phyloP scores from a whole-genome alignment of 2,113 vertebrate species.

The Odobenus rosmarus region DNA sequence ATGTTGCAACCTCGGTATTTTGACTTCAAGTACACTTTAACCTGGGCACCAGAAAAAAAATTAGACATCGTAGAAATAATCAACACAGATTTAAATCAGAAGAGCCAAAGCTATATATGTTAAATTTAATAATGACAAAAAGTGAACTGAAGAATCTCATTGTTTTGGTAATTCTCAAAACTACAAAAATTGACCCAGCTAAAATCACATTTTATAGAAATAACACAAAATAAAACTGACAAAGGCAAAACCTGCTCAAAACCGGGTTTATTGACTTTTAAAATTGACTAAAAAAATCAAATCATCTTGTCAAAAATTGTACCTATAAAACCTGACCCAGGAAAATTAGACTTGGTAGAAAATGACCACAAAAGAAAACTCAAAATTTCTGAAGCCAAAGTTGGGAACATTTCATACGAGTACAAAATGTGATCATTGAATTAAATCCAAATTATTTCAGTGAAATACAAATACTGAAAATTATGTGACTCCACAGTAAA shows the following conservation, averaged over 20 bases:
- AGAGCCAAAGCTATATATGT: not conserved
- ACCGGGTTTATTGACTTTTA: constrained; percentile 16
- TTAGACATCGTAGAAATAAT: not conserved
- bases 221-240: constrained; percentile 46
- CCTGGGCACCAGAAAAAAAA: not conserved
- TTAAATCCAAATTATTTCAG: constrained; percentile 54
- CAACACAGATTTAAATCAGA: not conserved
- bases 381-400: not conserved
- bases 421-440: constrained; percentile 8
- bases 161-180: constrained; percentile 20
- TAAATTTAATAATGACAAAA: constrained; percentile 37
- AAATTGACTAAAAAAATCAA: constrained; percentile 4
- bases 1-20: not conserved
- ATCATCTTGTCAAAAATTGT: constrained; percentile 36
- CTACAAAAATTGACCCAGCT: not conserved
- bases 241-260: not conserved
- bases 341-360: constrained; percentile 17
- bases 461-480: constrained; percentile 55
- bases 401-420: not conserved
- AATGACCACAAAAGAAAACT: constrained; percentile 14
- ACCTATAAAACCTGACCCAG: constrained; percentile 35
- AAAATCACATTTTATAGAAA: constrained; percentile 16
- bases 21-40: constrained; percentile 14
- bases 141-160: not conserved
- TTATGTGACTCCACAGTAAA: not conserved